Evolutionary conservation across 2,113 vertebrate genomes (phyloP), one percentile per base, ranked within the genome.

Genomic region (Menura novaehollandiae): DNA sequence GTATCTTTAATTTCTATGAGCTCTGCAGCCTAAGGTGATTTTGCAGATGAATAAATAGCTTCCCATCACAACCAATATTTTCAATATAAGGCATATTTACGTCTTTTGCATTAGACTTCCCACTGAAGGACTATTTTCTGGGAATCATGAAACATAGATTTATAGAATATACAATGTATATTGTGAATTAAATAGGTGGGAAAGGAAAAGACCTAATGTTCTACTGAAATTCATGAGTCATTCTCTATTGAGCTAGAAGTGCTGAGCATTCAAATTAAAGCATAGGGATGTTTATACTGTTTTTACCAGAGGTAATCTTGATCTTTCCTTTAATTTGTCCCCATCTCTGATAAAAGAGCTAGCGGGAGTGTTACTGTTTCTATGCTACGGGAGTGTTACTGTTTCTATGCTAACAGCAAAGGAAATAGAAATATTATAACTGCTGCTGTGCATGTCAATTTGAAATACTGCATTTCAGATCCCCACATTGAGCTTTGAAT

Each of bases 351-450:
- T 93, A 97, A 96, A 79, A 97, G 41, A 95, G 52, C 27, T 96
- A 98, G 93, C 94, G 97, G 95, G 95, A 95, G 88, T 63, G 92
- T 84, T 90, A 92, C 71, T 97, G 72, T 97, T 96, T 97, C 86
- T 96, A 93, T 72, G 93, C 53, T 97, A 97, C n/a, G n/a, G n/a
- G n/a, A n/a, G n/a, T n/a, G n/a, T n/a, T n/a, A n/a, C n/a, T n/a
- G n/a, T n/a, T n/a, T n/a, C n/a, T n/a, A n/a, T n/a, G n/a, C n/a
- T n/a, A n/a, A 97, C 62, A 92, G 55, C 75, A 96, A 78, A 95
- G 43, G 79, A 97, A 97, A 97, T 68, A 93, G 86, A 96, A 97
- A 96, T 96, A 96, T 79, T 93, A 87, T 58, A 97, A 94, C 41
- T 23, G 58, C 53, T 96, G 24, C 92, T 95, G 93, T 83, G 73